Evolutionary conservation across 2,888 invertebrate genomes (phyloP).

Genomic region (Pristionchus fissidentatus): DNA sequence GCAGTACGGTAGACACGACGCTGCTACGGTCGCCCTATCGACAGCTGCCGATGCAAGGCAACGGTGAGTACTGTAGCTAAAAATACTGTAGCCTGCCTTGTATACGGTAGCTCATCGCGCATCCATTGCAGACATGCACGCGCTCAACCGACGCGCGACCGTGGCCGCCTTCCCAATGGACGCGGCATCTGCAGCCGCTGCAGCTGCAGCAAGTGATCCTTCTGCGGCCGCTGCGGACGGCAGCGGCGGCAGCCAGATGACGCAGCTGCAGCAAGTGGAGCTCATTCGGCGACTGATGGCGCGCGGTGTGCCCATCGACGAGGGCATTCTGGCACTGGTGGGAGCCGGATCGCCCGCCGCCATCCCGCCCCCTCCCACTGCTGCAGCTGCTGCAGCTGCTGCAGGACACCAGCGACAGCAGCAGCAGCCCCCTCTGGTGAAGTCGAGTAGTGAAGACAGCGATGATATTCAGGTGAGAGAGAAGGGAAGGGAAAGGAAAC

Average conservation of each 20-base stretch:
- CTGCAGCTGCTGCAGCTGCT: not conserved
- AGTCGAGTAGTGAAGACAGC: slow-evolving; percentile 1
- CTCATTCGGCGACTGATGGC: slow-evolving; percentile 28
- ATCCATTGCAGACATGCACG: not conserved
- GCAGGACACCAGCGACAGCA: not conserved
- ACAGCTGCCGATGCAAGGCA: not conserved
- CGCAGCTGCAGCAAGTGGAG: not conserved
- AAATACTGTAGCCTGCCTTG: not conserved
- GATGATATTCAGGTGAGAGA: slow-evolving; percentile 34
- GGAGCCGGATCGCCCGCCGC: not conserved
- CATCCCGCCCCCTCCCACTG: not conserved
- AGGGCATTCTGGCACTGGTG: slow-evolving; percentile 14
- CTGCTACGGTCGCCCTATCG: slow-evolving; percentile 26
- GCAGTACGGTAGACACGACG: not conserved
- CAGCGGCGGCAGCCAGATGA: not conserved
- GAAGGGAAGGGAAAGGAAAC: not conserved
- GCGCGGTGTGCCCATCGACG: not conserved
- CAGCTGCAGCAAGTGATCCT: not conserved
- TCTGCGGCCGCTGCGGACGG: not conserved
- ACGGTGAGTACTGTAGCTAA: not conserved
- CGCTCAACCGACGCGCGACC: slow-evolving; percentile 19
- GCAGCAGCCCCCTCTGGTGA: not conserved
- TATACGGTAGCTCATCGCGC: not conserved
- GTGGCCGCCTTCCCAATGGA: not conserved
- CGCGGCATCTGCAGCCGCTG: not conserved